Percentiles rank a stretch among this genome's conserved stretches.
phyloP scores from a whole-genome alignment of 2,888 invertebrate species.

The Chrysotoxum bicinctum region DNA sequence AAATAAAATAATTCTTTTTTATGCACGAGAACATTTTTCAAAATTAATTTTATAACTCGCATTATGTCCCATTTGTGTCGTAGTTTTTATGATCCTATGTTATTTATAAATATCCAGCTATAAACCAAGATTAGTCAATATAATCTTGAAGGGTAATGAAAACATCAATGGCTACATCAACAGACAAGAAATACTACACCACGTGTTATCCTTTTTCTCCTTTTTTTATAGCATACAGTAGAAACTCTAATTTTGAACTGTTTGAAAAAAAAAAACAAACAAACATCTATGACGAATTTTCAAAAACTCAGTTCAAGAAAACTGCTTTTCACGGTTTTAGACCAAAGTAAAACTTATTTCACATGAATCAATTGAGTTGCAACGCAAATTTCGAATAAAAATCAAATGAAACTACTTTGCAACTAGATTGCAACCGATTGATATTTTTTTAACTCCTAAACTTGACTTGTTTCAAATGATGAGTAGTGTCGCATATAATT shows the following conservation, averaged over 20 bases:
- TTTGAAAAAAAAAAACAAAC: not conserved
- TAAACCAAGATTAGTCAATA: slow-evolving; percentile 54
- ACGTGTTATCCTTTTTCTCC: slow-evolving; percentile 12
- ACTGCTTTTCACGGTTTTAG: too few relatives aligned
- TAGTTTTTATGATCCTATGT: slow-evolving; percentile 41
- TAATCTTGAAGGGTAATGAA: slow-evolving; percentile 56
- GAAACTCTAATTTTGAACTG: not conserved
- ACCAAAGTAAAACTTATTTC: too few relatives aligned
- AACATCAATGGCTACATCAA: slow-evolving; percentile 10
- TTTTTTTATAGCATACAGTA: slow-evolving; percentile 21
- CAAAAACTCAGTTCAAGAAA: too few relatives aligned
- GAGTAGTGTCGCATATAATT: too few relatives aligned
- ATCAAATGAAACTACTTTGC: too few relatives aligned
- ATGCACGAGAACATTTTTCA: not conserved
- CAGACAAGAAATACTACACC: not conserved
- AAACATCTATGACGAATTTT: too few relatives aligned
- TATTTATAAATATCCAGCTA: slow-evolving; percentile 32
- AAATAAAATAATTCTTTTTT: slow-evolving; percentile 12
- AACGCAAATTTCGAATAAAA: too few relatives aligned
- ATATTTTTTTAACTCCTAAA: too few relatives aligned
- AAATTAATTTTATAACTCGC: slow-evolving; percentile 57
- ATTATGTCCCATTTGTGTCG: slow-evolving; percentile 46
- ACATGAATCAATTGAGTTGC: too few relatives aligned
- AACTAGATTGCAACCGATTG: too few relatives aligned
- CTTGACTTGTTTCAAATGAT: too few relatives aligned